Conservation (phyloP, 92 coral and sea anemone species). For the Phenganax marumi region DNA sequence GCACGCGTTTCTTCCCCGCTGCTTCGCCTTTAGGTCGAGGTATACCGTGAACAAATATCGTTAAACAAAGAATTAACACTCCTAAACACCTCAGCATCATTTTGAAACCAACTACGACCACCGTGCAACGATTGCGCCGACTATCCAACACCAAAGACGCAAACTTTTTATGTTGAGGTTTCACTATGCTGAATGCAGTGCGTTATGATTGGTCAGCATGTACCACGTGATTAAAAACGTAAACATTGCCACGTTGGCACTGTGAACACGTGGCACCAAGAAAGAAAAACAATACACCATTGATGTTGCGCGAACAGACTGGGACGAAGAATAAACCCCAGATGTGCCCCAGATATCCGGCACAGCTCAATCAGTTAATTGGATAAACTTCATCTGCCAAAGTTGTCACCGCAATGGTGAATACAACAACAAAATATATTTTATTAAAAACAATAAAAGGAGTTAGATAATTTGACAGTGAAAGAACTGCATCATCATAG, state of each 20-base stretch:
- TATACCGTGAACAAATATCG: constrained; percentile 17
- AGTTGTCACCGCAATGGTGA: no score
- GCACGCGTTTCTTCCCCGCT: constrained; percentile 24
- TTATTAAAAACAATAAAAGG: no score
- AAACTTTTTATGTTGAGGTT: neutral
- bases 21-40: constrained; percentile 29
- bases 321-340: neutral
- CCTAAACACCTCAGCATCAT: constrained; percentile 1
- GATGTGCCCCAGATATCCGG: no score
- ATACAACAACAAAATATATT: no score
- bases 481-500: no score
- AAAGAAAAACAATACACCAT: neutral
- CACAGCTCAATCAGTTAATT: no score
- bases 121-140: neutral
- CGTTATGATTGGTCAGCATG: constrained; percentile 10
- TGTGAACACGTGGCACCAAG: neutral
- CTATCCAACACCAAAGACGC: neutral
- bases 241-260: constrained; percentile 44
- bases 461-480: no score
- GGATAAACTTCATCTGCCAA: no score
- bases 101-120: neutral
- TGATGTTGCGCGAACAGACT: neutral
- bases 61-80: constrained; percentile 10
- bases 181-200: neutral
- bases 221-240: constrained; percentile 20